Base-by-base conservation (phyloP, 2,888 invertebrate genomes). In the Rhagonycha fulva region DNA sequence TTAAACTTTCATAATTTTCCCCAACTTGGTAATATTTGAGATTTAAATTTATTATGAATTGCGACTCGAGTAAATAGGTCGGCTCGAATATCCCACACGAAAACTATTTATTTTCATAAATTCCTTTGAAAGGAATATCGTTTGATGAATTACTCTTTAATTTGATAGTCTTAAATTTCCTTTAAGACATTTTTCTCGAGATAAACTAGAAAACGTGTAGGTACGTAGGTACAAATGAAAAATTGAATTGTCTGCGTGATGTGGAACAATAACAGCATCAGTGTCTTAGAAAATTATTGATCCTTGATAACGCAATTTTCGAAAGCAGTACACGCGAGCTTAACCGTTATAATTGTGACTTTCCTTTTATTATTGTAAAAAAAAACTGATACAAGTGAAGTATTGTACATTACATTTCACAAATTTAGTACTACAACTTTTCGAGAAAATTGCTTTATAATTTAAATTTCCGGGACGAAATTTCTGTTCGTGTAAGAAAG, bases 211-310 rank as follows among this genome's bases (percentile, higher is more conserved):
- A 74, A 70, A 72, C 63, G 69, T 47, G 47, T 70, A 47, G 63
- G n/a, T 28, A 72, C 30, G 71, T 62, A 68, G 63, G 72, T 62
- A 67, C 74, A 77, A 67, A 77, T 60, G 77, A 75, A 72, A 72
- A 77, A 77, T 77, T 75, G 70, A 75, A 77, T 77, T 77, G 72
- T 77, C 75, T 75, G 72, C 75, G 77, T 75, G 75, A 67, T 68
- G 32, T 14, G 71, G 72, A 72, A 70, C 72, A 72, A 70, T 77
- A 74, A 71, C 75, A 47, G 62, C 72, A 72, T 77, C 77, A 72
- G 62, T 67, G 71, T 71, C 71, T 74, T 24, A 30, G 71, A 74
- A 77, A 77, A 74, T 74, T 74, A 74, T 74, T 74, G 77, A 32
- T 68, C 70, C 66, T 23, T 68, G 9, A 30, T 76, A 74, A 74